phyloP scores from a whole-genome alignment of 2,797 vertebrate genomes.

The Sebastes matsubarae region DNA sequence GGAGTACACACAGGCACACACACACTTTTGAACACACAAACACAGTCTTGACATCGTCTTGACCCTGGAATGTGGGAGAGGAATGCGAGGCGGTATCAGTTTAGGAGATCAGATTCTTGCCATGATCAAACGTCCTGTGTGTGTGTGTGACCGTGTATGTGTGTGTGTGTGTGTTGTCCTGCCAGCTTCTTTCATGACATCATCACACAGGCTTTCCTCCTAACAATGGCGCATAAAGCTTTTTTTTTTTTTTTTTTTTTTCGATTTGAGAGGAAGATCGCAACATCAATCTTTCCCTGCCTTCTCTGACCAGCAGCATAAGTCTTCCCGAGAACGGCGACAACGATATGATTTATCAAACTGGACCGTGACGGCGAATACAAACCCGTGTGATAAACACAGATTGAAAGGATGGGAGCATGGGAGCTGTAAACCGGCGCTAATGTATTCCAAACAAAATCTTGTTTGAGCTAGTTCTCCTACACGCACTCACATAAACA shows the following conservation, averaged over 20 bases:
- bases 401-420: slow-evolving; percentile 75
- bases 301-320: slow-evolving; percentile 66
- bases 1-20: slow-evolving; percentile 39
- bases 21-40: slow-evolving; percentile 18
- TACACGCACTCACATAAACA: slow-evolving; percentile 19
- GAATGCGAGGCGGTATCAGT: slow-evolving; percentile 78
- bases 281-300: slow-evolving; percentile 74
- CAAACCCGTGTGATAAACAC: slow-evolving; percentile 71
- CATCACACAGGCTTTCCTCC: slow-evolving; percentile 68
- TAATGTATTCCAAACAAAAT: slow-evolving; percentile 80
- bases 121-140: slow-evolving; percentile 71
- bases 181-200: slow-evolving; percentile 73
- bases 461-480: slow-evolving; percentile 72
- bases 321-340: slow-evolving; percentile 62
- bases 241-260: slow-evolving; percentile 9
- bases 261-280: slow-evolving; percentile 68
- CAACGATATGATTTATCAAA: slow-evolving; percentile 78
- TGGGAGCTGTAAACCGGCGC: slow-evolving; percentile 74
- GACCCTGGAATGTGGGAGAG: slow-evolving; percentile 80
- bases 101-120: slow-evolving; percentile 76
- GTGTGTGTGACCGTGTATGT: slow-evolving; percentile 37
- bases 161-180: slow-evolving; percentile 37
- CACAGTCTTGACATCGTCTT: slow-evolving; percentile 69
- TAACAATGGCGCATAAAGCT: slow-evolving; percentile 63
- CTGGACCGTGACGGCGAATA: slow-evolving; percentile 77